These are phyloP conservation scores for Ascaphus truei DNA, from an alignment of 2,113 vertebrate genomes.

Conservation along the genomic window DNA sequence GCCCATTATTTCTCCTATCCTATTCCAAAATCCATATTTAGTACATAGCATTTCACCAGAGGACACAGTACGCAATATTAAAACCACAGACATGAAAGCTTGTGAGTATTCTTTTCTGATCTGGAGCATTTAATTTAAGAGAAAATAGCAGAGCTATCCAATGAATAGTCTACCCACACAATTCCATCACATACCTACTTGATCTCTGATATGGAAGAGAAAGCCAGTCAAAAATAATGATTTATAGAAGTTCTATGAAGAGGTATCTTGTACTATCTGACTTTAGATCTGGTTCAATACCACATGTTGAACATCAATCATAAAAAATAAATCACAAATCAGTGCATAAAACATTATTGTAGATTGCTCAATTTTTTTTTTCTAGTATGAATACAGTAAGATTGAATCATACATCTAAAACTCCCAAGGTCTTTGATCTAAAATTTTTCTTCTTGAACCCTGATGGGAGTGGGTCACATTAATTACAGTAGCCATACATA, in stretches of 20 bases:
- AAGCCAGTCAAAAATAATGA: slow-evolving; percentile 11
- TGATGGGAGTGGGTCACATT: slow-evolving; percentile 35
- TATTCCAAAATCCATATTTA: not conserved
- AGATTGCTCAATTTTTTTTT: not conserved
- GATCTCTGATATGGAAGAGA: slow-evolving; percentile 15
- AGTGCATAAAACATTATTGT: not conserved
- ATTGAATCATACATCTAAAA: slow-evolving; percentile 4
- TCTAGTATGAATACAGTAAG: not conserved
- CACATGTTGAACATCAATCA: slow-evolving; percentile 34
- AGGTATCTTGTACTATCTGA: slow-evolving; percentile 23
- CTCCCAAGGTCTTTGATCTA: not conserved
- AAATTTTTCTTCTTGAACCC: slow-evolving; percentile 33
- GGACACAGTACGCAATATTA: not conserved
- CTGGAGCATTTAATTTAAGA: not conserved
- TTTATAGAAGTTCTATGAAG: slow-evolving; percentile 14
- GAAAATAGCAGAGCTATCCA: slow-evolving; percentile 7
- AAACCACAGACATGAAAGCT: not conserved
- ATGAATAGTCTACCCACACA: not conserved
- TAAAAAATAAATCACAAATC: slow-evolving; percentile 27
- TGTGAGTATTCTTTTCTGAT: not conserved
- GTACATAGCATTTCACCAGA: not conserved
- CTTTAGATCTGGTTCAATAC: slow-evolving; percentile 18
- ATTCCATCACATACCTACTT: not conserved
- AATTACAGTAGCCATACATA: too few relatives aligned
- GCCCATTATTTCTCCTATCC: not conserved